Percentiles rank a stretch among this genome's conserved stretches.
These are phyloP conservation scores for Halisarca cf. caerulea DNA, from an alignment of 37 sponge, comb jelly and placozoan genomes.

Conservation along the genomic window DNA sequence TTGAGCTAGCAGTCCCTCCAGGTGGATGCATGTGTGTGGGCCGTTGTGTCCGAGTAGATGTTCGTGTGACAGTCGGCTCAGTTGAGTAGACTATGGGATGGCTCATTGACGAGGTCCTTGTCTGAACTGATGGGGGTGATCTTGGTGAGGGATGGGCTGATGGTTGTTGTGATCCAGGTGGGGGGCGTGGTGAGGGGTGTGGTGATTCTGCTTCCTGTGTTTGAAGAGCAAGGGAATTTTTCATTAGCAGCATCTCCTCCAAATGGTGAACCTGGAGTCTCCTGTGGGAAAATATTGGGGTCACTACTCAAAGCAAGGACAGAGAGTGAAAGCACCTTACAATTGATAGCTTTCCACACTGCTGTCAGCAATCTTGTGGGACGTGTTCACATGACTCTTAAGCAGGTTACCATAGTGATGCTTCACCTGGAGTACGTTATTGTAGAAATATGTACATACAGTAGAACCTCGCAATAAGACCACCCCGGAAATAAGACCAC, in stretches of 20 bases:
- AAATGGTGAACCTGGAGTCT: not conserved
- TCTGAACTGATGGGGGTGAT: not conserved
- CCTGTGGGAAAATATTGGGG: not conserved
- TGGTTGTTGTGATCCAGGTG: not conserved
- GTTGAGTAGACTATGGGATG: not conserved
- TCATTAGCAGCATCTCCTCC: not conserved
- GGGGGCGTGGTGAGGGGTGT: not conserved
- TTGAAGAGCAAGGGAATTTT: not conserved
- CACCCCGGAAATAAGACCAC: too few relatives aligned
- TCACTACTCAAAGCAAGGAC: too few relatives aligned
- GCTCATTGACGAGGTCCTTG: not conserved
- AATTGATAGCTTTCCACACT: too few relatives aligned
- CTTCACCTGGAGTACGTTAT: slow-evolving; percentile 6
- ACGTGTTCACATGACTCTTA: too few relatives aligned
- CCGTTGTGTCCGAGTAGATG: too few relatives aligned
- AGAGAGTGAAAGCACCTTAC: too few relatives aligned
- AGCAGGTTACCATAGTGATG: not conserved
- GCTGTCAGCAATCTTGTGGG: too few relatives aligned
- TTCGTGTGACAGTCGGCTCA: too few relatives aligned
- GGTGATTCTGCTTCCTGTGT: not conserved
- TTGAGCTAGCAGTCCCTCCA: too few relatives aligned
- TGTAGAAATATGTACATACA: too few relatives aligned
- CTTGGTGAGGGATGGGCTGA: not conserved
- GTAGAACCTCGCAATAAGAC: too few relatives aligned
- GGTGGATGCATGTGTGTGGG: too few relatives aligned